Evolutionary conservation across 2,888 invertebrate genomes (phyloP), one percentile per base, ranked within the genome.

Genomic region (Embidobia sp.): DNA sequence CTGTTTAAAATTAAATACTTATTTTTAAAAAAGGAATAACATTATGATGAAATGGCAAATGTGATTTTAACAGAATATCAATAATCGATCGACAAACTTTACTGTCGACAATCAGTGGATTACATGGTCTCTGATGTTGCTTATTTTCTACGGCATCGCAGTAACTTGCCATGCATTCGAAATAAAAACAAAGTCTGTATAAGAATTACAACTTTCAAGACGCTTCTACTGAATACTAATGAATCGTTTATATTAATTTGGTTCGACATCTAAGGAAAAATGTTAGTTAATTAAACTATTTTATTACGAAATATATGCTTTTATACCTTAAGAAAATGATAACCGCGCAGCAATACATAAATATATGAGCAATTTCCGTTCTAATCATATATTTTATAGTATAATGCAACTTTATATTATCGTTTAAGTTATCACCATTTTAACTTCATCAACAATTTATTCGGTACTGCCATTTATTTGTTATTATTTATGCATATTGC

Each of bases 21-120:
- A n/a, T n/a, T n/a, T n/a, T n/a, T n/a, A n/a, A n/a, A n/a, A n/a
- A n/a, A n/a, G n/a, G n/a, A 37, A 18, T 4, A 22, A 22, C 5
- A 31, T n/a, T 48, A 13, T 42, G 73, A 78, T 72, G 81, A 80
- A 79, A 82, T 63, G 63, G 72, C 53, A 63, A 73, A 80, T 51
- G 75, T 27, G 79, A 64, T 77, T 74, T 74, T 26, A 44, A 59
- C 53, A 46, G 48, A 74, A 66, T 74, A 80, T 79, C 79, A 77
- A 78, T 61, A 42, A 69, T 69, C 33, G 19, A 66, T 80, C 46
- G 51, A 40, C 22, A 18, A 55, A 33, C 19, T 29, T 11, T 44
- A 31, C 48, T 51, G 75, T 53, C 46, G 31, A 55, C 55, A 46
- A 48, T 53, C 57, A 49, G 53, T 11, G 61, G 57, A 63, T 70